Base-by-base conservation (phyloP, 1,140 invertebrate genomes). In the Aphelenchoides fujianensis region DNA sequence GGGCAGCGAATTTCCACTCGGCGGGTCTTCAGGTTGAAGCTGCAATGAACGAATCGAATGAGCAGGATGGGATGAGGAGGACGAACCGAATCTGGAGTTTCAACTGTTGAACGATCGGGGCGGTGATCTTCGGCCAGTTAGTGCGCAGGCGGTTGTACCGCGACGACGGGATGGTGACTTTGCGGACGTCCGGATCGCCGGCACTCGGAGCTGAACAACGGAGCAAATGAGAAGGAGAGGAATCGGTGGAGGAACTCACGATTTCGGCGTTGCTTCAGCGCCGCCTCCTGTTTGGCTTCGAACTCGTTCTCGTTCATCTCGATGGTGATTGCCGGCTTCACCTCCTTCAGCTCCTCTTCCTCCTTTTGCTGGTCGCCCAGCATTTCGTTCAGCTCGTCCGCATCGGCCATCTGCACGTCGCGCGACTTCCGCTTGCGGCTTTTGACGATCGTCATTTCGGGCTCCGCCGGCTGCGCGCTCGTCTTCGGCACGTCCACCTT, bases 61-160 rank as follows among this genome's bases (percentile, higher is more conserved):
- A n/a, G n/a, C n/a, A n/a, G n/a, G n/a, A n/a, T n/a, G n/a, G n/a
- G n/a, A n/a, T n/a, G n/a, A n/a, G n/a, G n/a, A 23, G 9, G 3
- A 66, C 23, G 66, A 53, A 82, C 81, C 95, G 87, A 54, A 98
- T 90, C 88, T 98, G 92, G 16, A 98, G 86, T 73, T 95, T 89
- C 35, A 99, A 87, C 85, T 98, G 91, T 85, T 98, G 93, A 2
- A 98, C 95, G 31, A 98, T 88, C 0, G 95, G 95, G 63, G 91
- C 92, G 81, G 95, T 96, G 76, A 99, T 95, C 86, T 97, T 95
- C 85, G 94, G 87, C 96, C 96, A 99, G 82, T 92, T 93, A 83
- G 96, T 91, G 86, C 96, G 96, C 0, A 99, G 82, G 16, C 95
- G 93, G 34, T 92, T 91, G 79, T 94, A 95, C 85, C 96, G 90